Evolutionary conservation across 2,113 vertebrate species (phyloP).

Genomic region (Morone chrysops): DNA sequence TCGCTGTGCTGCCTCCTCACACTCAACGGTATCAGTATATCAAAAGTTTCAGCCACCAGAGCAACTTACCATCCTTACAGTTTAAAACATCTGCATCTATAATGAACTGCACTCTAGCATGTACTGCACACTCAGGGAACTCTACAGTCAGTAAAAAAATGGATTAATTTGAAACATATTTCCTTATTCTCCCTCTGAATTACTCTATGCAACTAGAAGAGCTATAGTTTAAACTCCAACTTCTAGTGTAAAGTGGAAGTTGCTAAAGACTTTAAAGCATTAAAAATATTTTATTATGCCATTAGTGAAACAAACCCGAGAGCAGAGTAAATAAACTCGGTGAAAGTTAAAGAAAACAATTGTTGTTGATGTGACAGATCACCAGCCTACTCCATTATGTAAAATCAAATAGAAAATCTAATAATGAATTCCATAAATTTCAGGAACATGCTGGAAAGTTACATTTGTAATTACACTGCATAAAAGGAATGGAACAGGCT

Average conservation of each 20-base stretch:
- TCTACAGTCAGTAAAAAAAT: not conserved
- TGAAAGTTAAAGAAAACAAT: not conserved
- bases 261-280: not conserved
- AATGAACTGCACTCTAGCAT: not conserved
- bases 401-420: slow-evolving; percentile 10
- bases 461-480: slow-evolving; percentile 19
- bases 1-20: not conserved
- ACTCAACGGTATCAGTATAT: not conserved
- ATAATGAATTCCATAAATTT: slow-evolving; percentile 37
- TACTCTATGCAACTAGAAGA: not conserved
- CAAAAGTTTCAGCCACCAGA: not conserved
- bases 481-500: not conserved
- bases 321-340: not conserved
- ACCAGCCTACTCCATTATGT: slow-evolving; percentile 20
- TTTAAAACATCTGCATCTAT: not conserved
- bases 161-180: not conserved
- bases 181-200: not conserved
- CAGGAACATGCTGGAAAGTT: slow-evolving; percentile 2
- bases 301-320: slow-evolving; percentile 6
- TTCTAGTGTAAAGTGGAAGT: not conserved
- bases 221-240: not conserved
- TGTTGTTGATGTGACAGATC: slow-evolving; percentile 6
- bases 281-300: not conserved
- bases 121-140: not conserved
- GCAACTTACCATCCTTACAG: not conserved